phyloP scores from a whole-genome alignment of 2,888 invertebrate species.

The Drosophila cracens region DNA sequence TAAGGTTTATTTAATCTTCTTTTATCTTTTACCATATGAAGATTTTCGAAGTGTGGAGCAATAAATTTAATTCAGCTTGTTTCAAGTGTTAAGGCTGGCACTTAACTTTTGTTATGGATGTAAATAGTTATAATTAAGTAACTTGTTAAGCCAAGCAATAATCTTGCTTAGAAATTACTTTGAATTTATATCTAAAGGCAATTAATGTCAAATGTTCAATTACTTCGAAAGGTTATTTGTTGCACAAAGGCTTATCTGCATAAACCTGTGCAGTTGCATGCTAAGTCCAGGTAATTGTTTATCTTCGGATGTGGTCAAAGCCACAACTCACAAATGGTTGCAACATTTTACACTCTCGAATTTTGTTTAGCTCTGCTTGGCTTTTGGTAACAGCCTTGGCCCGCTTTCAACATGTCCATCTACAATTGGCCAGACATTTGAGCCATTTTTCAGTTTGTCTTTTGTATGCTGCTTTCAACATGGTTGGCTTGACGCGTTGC shows the following conservation, averaged over 20 bases:
- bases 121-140: background rate
- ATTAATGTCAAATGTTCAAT: conserved; percentile 23
- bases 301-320: conserved; percentile 20
- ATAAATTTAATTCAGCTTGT: background rate
- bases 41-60: background rate
- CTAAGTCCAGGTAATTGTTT: conserved; percentile 25
- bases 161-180: background rate
- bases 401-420: conserved; percentile 51
- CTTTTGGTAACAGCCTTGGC: conserved; percentile 46
- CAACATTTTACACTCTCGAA: conserved; percentile 20
- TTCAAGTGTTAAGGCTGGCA: background rate
- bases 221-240: conserved; percentile 3
- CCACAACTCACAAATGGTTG: conserved; percentile 15
- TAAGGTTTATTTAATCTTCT: background rate
- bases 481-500: conserved; percentile 38
- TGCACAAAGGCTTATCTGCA: conserved; percentile 11
- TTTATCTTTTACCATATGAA: background rate
- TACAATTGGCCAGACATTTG: conserved; percentile 42
- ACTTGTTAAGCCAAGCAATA: background rate
- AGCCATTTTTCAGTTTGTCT: conserved; percentile 34
- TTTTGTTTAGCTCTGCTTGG: conserved; percentile 5
- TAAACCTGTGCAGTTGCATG: conserved; percentile 4
- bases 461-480: conserved; percentile 22
- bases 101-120: background rate
- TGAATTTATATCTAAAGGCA: background rate